phyloP scores from a whole-genome alignment of 1,140 invertebrate genomes.

The Cherax destructor region DNA sequence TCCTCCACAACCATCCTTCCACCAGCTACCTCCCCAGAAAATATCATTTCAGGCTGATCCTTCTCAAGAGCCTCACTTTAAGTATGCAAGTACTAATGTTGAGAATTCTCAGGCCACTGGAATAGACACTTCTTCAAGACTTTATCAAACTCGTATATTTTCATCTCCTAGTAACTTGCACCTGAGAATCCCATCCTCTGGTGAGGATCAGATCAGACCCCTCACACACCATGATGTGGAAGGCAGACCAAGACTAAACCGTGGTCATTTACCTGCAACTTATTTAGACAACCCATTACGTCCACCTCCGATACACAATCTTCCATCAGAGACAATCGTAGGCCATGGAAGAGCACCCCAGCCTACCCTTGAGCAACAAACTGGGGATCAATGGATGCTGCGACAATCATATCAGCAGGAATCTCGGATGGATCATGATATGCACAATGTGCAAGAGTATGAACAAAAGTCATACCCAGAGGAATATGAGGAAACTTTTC shows the following conservation, averaged over 20 bases:
- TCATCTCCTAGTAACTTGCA: neutral
- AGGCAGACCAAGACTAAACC: neutral
- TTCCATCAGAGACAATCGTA: slow-evolving; percentile 24
- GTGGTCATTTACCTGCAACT: neutral
- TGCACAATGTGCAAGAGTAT: neutral
- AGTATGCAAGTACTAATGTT: neutral
- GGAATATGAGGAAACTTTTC: neutral
- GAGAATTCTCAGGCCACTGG: neutral
- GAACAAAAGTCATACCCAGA: neutral
- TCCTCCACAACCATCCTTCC: neutral
- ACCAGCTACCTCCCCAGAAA: neutral
- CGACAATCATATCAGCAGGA: neutral
- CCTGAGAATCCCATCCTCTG: neutral
- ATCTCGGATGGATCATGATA: neutral
- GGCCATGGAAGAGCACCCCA: slow-evolving; percentile 32
- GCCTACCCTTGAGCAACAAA: neutral
- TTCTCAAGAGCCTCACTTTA: slow-evolving; percentile 1
- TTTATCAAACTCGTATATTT: neutral
- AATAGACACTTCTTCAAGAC: neutral
- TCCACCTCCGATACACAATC: neutral
- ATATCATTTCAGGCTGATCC: neutral
- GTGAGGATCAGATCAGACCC: neutral
- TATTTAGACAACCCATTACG: neutral
- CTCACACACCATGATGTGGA: neutral
- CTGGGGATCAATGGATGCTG: neutral